Percentiles rank a stretch among this genome's conserved stretches.
Conservation (phyloP, 2,113 vertebrate genomes). For the Phylloscopus trochilus region DNA sequence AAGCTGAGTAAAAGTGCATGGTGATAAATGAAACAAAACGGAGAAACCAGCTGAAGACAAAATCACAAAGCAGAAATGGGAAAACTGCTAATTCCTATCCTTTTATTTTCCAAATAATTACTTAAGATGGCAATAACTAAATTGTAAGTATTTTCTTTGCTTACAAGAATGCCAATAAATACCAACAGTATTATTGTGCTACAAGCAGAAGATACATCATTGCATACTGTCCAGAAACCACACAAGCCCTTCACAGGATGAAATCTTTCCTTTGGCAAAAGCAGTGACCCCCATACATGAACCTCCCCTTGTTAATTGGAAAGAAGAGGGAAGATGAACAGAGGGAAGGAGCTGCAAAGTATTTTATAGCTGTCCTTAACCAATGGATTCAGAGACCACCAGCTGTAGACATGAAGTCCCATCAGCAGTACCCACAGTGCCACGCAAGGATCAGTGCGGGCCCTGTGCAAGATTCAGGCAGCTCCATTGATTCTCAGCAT, state of each 20-base stretch:
- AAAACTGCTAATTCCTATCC: neutral
- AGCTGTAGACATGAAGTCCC: neutral
- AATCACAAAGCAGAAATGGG: neutral
- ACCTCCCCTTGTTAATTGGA: neutral
- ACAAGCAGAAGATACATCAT: neutral
- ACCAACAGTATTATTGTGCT: neutral
- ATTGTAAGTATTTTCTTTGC: neutral
- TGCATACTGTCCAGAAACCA: neutral
- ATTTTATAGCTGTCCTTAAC: neutral
- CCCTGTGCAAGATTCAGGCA: neutral
- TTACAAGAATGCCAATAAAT: neutral
- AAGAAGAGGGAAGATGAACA: neutral
- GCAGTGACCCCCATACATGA: neutral
- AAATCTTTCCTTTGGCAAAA: neutral
- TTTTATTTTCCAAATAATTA: neutral
- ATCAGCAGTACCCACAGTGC: neutral
- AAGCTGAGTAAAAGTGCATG: neutral
- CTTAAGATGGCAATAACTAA: neutral
- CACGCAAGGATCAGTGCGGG: neutral
- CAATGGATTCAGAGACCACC: neutral
- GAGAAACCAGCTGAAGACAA: neutral
- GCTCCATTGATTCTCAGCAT: neutral
- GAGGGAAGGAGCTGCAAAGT: neutral
- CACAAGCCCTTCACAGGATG: neutral
- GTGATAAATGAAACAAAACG: neutral